phyloP scores from a whole-genome alignment of 2,113 vertebrate species.

The Boleophthalmus pectinirostris region DNA sequence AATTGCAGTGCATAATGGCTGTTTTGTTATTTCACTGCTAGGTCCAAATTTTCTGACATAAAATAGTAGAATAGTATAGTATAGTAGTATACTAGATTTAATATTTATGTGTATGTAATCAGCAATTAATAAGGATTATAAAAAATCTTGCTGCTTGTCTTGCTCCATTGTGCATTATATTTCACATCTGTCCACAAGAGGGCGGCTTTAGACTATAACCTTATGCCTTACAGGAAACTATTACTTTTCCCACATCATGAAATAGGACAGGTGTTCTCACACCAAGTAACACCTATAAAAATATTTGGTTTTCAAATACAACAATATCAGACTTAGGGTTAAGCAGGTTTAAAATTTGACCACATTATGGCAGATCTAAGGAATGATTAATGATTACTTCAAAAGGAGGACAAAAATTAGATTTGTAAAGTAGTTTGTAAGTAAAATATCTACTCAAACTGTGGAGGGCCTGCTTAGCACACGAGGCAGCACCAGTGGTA shows the following conservation, averaged over 20 bases:
- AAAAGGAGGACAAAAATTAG: too few relatives aligned
- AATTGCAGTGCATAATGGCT: background rate
- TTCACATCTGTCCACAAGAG: background rate
- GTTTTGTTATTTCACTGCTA: background rate
- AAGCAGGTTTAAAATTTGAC: too few relatives aligned
- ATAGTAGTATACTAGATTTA: too few relatives aligned
- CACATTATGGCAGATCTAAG: too few relatives aligned
- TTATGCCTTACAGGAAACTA: background rate
- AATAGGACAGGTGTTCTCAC: background rate
- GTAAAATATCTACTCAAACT: too few relatives aligned
- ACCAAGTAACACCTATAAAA: too few relatives aligned
- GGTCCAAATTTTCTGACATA: background rate
- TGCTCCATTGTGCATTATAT: background rate
- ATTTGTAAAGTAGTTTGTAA: too few relatives aligned
- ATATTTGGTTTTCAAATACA: too few relatives aligned
- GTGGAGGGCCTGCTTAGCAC: too few relatives aligned
- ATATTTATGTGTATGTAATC: background rate
- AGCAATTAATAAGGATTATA: background rate
- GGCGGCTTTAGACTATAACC: background rate
- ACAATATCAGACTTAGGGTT: too few relatives aligned
- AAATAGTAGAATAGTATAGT: background rate
- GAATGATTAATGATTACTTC: too few relatives aligned
- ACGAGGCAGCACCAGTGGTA: too few relatives aligned
- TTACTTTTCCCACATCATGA: background rate
- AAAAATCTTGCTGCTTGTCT: background rate